These are phyloP conservation scores for Tetraneura akinire DNA, from an alignment of 1,140 invertebrate species.

Conservation along the genomic window DNA sequence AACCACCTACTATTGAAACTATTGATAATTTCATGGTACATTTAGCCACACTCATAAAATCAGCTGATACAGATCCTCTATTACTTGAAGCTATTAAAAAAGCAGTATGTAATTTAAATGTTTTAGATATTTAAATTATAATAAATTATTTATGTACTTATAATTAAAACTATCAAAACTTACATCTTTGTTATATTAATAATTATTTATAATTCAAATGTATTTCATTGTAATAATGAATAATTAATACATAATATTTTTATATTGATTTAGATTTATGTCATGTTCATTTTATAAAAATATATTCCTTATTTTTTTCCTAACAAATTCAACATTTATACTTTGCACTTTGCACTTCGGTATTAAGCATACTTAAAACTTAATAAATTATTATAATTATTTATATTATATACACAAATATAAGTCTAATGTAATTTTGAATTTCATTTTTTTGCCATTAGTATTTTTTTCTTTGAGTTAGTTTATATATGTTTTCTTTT, in stretches of 20 bases:
- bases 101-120: conserved; percentile 11
- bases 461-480: background rate
- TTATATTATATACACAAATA: background rate
- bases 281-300: no score
- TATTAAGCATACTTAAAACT: no score
- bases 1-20: conserved; percentile 7
- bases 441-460: background rate
- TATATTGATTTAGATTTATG: no score
- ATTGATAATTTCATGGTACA: conserved; percentile 22
- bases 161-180: no score
- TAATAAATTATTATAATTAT: background rate
- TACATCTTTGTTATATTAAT: no score
- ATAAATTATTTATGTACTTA: no score
- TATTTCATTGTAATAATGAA: no score
- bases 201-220: no score
- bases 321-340: no score
- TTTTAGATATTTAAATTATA: conserved; percentile 28
- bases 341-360: no score
- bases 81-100: conserved; percentile 5
- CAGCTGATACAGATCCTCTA: background rate
- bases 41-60: background rate
- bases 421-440: background rate
- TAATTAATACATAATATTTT: no score
- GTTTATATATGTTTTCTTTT: conserved; percentile 9
- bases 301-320: no score